Conservation (phyloP, 2,888 invertebrate genomes). For the Anthophora plumipes region DNA sequence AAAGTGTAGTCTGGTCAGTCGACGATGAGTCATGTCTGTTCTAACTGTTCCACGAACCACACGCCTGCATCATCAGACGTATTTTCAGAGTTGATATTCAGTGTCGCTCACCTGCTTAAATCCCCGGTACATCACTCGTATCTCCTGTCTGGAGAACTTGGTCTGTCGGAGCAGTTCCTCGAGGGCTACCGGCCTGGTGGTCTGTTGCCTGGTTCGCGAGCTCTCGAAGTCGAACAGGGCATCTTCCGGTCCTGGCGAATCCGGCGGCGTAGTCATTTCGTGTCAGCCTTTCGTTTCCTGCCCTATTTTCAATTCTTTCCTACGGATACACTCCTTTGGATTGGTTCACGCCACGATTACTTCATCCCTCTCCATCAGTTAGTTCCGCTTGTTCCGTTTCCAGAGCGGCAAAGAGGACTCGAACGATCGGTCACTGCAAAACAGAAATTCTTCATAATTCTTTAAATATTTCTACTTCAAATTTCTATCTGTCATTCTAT, state of each 20-base stretch:
- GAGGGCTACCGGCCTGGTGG: constrained; percentile 93
- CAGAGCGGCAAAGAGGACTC: background rate
- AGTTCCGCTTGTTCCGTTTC: background rate
- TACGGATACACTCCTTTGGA: background rate
- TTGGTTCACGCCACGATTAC: constrained; percentile 21
- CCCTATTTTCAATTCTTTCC: background rate
- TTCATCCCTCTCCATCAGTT: constrained; percentile 19
- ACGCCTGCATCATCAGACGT: background rate
- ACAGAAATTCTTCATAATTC: too few species aligned
- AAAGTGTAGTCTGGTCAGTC: background rate
- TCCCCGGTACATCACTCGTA: constrained; percentile 98
- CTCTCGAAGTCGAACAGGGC: constrained; percentile 94
- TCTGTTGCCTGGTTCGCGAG: constrained; percentile 88
- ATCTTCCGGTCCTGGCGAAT: constrained; percentile 92
- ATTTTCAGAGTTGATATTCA: constrained; percentile 2
- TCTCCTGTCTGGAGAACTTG: constrained; percentile 97
- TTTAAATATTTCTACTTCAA: too few species aligned
- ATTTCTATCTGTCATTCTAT: too few species aligned
- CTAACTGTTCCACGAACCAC: constrained; percentile 4
- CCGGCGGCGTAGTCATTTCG: constrained; percentile 93
- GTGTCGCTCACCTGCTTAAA: constrained; percentile 93
- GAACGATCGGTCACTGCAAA: background rate
- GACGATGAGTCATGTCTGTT: background rate
- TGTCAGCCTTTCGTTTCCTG: constrained; percentile 9
- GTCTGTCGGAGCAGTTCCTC: constrained; percentile 97